Evolutionary conservation across 2,113 vertebrate genomes (phyloP), one percentile per base, ranked within the genome.

Genomic region (Chamaea fasciata): DNA sequence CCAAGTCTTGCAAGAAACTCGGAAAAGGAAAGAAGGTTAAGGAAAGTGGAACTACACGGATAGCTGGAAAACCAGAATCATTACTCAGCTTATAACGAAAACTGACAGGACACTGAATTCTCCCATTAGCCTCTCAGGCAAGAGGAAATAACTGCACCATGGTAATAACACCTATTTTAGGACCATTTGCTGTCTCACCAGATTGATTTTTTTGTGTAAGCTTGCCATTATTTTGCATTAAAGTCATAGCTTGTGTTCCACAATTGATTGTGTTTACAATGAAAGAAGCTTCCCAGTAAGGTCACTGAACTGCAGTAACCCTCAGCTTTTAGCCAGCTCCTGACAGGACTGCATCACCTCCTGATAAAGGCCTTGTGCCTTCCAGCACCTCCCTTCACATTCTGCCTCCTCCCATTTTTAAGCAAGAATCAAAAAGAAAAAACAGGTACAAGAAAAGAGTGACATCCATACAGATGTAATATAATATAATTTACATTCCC

Each of bases 291-390:
- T 62, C 84, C 55, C 46, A 80, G 75, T 70, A 91, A 91, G 92
- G 80, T 86, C 90, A 92, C 69, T 95, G 92, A 97, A 95, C 94
- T 81, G 35, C 83, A 91, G 7, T 90, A 96, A 96, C 89, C 92
- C 63, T 74, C 57, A 90, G 84, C 59, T 85, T 94, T 89, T 65
- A 88, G 55, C 83, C 77, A 74, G 44, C 68, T 86, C 69, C 71
- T 94, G 60, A 78, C 50, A 63, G 8, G 15, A 90, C 44, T 44
- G 4, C 21, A 78, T 70, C 46, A 73, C 44, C 82, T 89, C 49
- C 55, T 37, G 46, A 78, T 49, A 59, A 82, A 92, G 41, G 30
- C 59, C 67, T 7, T 39, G 37, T 30, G 47, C 59, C 64, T 89
- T 70, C 67, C 75, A 55, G 35, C 35, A 87, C 81, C 27, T 78